Evolutionary conservation across 1,140 invertebrate genomes (phyloP), one percentile per base, ranked within the genome.

Genomic region (Tetramorium alpestre): DNA sequence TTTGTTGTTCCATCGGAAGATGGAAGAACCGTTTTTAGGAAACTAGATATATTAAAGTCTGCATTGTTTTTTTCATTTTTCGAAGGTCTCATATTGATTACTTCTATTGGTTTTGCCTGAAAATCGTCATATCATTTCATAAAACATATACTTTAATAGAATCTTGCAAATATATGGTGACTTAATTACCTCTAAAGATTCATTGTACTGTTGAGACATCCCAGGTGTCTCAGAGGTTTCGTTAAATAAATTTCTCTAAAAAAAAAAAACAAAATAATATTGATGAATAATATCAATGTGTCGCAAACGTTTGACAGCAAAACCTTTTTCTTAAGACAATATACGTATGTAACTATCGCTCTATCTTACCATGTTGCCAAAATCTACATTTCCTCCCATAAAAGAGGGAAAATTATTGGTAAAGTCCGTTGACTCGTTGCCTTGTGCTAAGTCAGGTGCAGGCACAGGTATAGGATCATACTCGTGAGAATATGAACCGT

Each of bases 81-180:
- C 0, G 89, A 89, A 6, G 90, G 91, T 81, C 93, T 88, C 93
- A 93, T 92, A 54, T 93, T 93, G 85, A 96, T 96, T 10, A 96
- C 96, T 91, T 96, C 96, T 81, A 96, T 96, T 65, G 95, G 95
- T 90, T 96, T 96, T 87, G 95, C 94, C 95, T 96, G 54, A 60
- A 88, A 62, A 75, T 44, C 13, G 87, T 84, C 49, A 16, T 54
- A 54, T n/a, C 18, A 54, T 54, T 56, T 88, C 22, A 38, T 56
- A 70, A 75, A 54, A 75, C 65, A 33, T 28, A 10, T 54, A 69
- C 47, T 49, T 80, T 54, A 22, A 56, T 65, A 7, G 4, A 22
- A 11, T 44, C 22, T 25, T 11, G 81, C 67, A 77, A 60, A 65
- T 80, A 18, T 80, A 49, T 25, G 38, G n/a, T 22, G 72, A 72